Base-by-base conservation (phyloP, 2,113 vertebrate species). In the Sebastes fasciatus region DNA sequence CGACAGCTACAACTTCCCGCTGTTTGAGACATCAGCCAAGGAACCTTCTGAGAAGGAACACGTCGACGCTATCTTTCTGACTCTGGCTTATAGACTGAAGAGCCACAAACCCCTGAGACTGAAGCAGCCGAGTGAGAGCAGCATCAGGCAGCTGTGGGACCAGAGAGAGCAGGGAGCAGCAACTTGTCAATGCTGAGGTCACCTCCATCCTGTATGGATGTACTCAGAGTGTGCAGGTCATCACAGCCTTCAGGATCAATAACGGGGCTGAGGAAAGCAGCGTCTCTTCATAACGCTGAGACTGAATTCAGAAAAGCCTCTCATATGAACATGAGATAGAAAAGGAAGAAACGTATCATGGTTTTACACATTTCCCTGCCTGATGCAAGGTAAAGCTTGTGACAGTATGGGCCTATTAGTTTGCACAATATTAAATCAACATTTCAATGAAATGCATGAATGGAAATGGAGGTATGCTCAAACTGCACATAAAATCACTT, bases 21-120 rank as follows among this genome's bases (percentile, higher is more conserved):
- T 96, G 14, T 96, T 95, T 79, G 95, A 95, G 88, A 95, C 95
- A 4, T 96, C 95, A 1, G 95, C 95, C 66, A 96, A 94, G 79
- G 95, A 96, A 54, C 93, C 93, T 0, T 52, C 70, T 0, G 95
- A 96, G 87, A 94, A 95, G 75, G 94, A 95, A 62, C 89, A 96
- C 0, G 94, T 96, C 1, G 94, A 95, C 14, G 92, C 95, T 16
- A 95, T 96, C 74, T 96, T 96, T 84, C 89, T 96, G 79, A 96
- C 95, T 13, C 80, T 95, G 79, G 95, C 95, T 42, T 94, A 96
- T 61, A 94, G 91, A 79, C 89, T 95, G 73, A 95, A 96, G 82
- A 95, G 90, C 83, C 94, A 93, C 85, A 96, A 95, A 74, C 92
- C 94, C 8, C 86, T 96, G 83, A 91, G 94, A 86, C 93, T 96